Base-by-base conservation (phyloP, 1,140 invertebrate species). In the Drosophila paulistorum region DNA sequence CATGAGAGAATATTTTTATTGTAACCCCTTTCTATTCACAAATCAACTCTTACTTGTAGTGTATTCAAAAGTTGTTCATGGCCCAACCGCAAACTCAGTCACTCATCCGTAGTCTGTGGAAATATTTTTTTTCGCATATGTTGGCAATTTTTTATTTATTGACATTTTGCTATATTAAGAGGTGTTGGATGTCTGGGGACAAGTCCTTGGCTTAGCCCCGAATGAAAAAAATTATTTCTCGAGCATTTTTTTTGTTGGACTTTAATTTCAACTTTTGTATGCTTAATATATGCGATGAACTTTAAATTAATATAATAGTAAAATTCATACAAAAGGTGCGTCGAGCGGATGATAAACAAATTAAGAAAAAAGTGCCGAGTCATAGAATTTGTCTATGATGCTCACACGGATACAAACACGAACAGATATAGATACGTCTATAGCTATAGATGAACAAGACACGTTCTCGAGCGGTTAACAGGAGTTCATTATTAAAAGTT, bases 401-500 rank as follows among this genome's bases (percentile, higher is more conserved):
- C 62, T 11, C 35, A n/a, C 23, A 39, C 11, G 37, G 37, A 39
- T 11, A 39, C 37, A 23, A 17, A 62, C 23, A 51, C 11, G 60
- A 33, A 41, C 14, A 14, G 48, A 23, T 51, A 13, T 11, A 23
- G 39, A 65, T 23, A 48, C 7, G 63, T 33, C 62, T 69, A 68
- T 57, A 62, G 41, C 62, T 69, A 68, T 57, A 65, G 41, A 77
- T 55, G 67, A 60, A 71, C 74, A 82, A 71, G 77, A 82, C 79
- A 89, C 85, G 81, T 90, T 75, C 65, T 64, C 58, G 57, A 63
- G 85, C 75, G 85, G 85, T 85, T 58, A 74, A 76, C 86, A 71
- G 41, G 81, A 90, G 87, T 91, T 90, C 87, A 90, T 90, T 90
- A 90, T 90, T 89, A 90, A 90, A 90, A 90, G 73, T 90, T 90